phyloP scores from a whole-genome alignment of 2,797 vertebrate species.

The Hoplostethus atlanticus region DNA sequence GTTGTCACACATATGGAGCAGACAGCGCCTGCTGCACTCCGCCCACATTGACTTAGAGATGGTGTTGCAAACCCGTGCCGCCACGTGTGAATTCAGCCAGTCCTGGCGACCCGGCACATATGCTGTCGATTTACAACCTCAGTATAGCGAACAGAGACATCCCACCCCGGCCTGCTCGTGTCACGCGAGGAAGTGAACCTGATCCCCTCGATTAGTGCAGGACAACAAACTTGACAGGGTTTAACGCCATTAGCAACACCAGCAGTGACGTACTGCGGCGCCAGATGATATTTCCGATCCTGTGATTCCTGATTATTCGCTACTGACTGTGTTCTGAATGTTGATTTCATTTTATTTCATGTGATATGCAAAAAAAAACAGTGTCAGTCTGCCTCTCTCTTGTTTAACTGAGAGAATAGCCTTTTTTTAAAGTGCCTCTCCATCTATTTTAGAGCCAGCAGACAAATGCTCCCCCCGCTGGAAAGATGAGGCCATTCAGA shows the following conservation, averaged over 20 bases:
- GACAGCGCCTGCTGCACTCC: too few species aligned
- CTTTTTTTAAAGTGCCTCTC: constrained; percentile 68
- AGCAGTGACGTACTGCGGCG: neutral
- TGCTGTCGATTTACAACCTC: neutral
- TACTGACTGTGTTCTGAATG: constrained; percentile 3
- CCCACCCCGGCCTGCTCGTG: neutral
- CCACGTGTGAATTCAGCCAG: too few species aligned
- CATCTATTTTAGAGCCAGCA: constrained; percentile 82
- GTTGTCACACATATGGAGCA: too few species aligned
- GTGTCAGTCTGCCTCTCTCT: constrained; percentile 26
- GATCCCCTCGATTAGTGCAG: neutral
- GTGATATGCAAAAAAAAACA: constrained; percentile 16
- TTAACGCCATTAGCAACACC: neutral
- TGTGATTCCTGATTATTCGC: constrained; percentile 6
- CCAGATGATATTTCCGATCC: constrained; percentile 16
- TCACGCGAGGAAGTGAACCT: neutral
- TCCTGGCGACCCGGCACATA: neutral
- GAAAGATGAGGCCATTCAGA: constrained; percentile 84
- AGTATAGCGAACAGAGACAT: neutral
- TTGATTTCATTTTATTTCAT: constrained; percentile 20
- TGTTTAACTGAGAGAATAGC: constrained; percentile 45
- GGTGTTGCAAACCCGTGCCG: too few species aligned
- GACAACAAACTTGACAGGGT: neutral
- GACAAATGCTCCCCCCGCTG: constrained; percentile 82
- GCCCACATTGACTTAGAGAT: too few species aligned